Evolutionary conservation across 2,113 vertebrate species (phyloP), one percentile per base, ranked within the genome.

Genomic region (Pelodiscus sinensis): DNA sequence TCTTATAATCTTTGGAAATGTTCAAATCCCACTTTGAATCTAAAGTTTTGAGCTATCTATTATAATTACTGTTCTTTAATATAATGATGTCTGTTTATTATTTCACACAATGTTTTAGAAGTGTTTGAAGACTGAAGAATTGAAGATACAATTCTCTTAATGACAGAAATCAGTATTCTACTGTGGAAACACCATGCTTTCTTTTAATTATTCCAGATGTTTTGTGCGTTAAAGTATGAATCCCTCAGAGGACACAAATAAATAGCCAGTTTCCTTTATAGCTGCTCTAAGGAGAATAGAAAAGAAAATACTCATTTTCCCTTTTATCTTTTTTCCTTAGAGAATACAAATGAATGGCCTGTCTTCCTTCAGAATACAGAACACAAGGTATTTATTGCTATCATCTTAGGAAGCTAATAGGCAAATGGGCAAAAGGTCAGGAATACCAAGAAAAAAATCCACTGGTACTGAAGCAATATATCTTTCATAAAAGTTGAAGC

Each of bases 221-320:
- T 97, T 97, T 97, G 71, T 91, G 84, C 94, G 96, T 96, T 95
- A 96, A 87, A 90, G 86, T 85, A 88, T 93, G 91, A 95, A 16
- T 92, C 84, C 94, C 94, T 89, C 88, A 55, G 96, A 96, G 94
- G 89, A 96, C 95, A 89, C 85, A 97, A 97, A 97, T 96, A 97
- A 97, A 97, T 96, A 96, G 94, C 89, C 91, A 89, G 91, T 94
- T 97, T 97, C 96, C 94, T 97, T 96, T 96, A 97, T 96, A 94
- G 93, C 92, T 94, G 80, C 91, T 95, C 96, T 95, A 88, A 96
- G 95, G 96, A 96, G 96, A 97, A 95, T 92, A 97, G 92, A 94
- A 97, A 96, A 96, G 93, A 96, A 97, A 97, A 96, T 96, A 95
- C 60, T 18, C 77, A 14, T 56, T 92, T 95, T 95, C 92, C 80